A percentile compares a stretch with the other conserved stretches of the same genome.
Evolutionary conservation across 2,888 invertebrate species (phyloP).

Genomic region (Drosophila borealis): DNA sequence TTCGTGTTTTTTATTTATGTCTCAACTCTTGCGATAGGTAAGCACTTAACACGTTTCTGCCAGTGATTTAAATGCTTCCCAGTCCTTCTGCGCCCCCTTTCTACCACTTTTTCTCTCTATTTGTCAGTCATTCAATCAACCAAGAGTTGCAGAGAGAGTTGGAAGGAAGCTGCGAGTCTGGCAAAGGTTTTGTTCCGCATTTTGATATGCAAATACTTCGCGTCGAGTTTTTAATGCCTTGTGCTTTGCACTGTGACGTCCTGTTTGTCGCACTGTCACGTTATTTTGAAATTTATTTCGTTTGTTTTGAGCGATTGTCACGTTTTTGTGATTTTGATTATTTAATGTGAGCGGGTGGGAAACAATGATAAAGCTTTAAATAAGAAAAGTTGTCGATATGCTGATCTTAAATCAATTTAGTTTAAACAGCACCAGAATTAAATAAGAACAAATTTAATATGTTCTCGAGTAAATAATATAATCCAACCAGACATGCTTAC

Average conservation of each 20-base stretch:
- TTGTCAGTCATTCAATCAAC: slow-evolving; percentile 73
- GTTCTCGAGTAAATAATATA: not conserved
- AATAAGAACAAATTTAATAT: not conserved
- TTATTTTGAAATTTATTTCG: slow-evolving; percentile 58
- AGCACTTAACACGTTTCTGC: slow-evolving; percentile 84
- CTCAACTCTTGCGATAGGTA: slow-evolving; percentile 79
- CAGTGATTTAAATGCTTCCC: slow-evolving; percentile 66
- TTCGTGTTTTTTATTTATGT: slow-evolving; percentile 23
- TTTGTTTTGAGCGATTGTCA: slow-evolving; percentile 78
- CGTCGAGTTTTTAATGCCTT: slow-evolving; percentile 42
- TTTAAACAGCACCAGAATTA: not conserved
- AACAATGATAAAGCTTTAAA: slow-evolving; percentile 19
- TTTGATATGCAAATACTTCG: slow-evolving; percentile 59
- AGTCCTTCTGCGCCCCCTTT: slow-evolving; percentile 8
- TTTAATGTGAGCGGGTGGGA: slow-evolving; percentile 40
- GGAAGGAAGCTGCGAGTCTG: slow-evolving; percentile 4
- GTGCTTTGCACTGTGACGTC: slow-evolving; percentile 42
- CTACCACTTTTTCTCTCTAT: slow-evolving; percentile 35
- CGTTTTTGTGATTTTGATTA: slow-evolving; percentile 69
- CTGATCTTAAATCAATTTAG: not conserved
- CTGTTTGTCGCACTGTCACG: slow-evolving; percentile 52
- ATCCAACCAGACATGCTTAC: not conserved
- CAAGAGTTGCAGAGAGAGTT: slow-evolving; percentile 10
- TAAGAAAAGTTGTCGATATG: not conserved
- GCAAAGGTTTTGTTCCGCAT: slow-evolving; percentile 34